These are phyloP conservation scores for Myotis planiceps DNA, from an alignment of 2,797 vertebrate species.

Conservation along the genomic window DNA sequence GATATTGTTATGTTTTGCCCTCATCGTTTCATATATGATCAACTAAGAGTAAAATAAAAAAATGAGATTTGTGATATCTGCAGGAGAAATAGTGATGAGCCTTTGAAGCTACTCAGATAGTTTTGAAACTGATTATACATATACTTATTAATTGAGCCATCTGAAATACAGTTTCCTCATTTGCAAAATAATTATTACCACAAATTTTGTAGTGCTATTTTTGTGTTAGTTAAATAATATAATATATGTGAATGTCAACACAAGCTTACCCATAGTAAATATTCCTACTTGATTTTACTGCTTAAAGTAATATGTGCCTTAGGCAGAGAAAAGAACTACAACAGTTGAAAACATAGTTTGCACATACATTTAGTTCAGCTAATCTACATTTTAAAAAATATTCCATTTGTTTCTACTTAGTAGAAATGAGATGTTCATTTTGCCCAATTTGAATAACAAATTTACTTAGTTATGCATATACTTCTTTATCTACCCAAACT, in stretches of 20 bases:
- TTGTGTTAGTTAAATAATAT: neutral
- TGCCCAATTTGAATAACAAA: neutral
- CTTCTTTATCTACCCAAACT: neutral
- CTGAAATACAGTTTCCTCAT: neutral
- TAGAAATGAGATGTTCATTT: neutral
- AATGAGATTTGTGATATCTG: neutral
- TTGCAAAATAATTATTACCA: neutral
- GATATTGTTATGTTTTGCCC: neutral
- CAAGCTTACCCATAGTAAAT: neutral
- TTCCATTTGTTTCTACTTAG: neutral
- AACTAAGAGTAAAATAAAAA: neutral
- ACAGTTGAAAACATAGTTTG: neutral
- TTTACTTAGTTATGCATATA: slow-evolving; percentile 32
- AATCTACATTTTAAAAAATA: neutral
- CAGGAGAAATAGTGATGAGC: neutral
- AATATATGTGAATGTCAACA: neutral
- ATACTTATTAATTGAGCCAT: neutral
- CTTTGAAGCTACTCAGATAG: neutral
- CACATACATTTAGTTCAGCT: neutral
- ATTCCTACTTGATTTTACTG: neutral
- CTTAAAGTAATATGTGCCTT: neutral
- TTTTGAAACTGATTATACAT: neutral
- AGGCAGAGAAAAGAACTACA: neutral
- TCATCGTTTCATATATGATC: neutral
- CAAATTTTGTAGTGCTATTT: neutral